A percentile compares a stretch with the other conserved stretches of the same genome.
Evolutionary conservation across 1,140 invertebrate genomes (phyloP).

Genomic region (Cyphomyrmex costatus): DNA sequence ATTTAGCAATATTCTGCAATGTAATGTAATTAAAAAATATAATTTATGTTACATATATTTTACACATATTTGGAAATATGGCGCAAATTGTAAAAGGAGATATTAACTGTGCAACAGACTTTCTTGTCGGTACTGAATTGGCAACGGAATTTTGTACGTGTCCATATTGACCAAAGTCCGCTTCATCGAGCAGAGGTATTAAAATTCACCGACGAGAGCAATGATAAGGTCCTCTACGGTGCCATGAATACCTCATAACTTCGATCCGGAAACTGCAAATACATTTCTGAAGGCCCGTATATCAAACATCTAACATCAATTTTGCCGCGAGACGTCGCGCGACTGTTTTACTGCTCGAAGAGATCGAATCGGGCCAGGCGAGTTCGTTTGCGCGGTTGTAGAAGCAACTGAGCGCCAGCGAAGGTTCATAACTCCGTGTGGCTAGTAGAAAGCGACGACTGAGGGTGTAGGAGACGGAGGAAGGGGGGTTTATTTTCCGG

Average conservation of each 20-base stretch:
- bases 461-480: constrained; percentile 22
- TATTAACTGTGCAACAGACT: constrained; percentile 28
- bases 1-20: not conserved
- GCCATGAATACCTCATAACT: constrained; percentile 57
- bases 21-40: not conserved
- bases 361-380: constrained; percentile 52
- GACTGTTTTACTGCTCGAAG: constrained; percentile 58
- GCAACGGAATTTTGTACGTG: constrained; percentile 33
- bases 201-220: constrained; percentile 53
- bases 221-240: constrained; percentile 47
- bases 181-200: constrained; percentile 56
- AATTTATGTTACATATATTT: not conserved
- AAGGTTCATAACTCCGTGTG: constrained; percentile 75
- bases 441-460: constrained; percentile 31
- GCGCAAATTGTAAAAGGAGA: not conserved
- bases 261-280: constrained; percentile 57
- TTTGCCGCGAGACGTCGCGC: constrained; percentile 25
- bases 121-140: not conserved
- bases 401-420: constrained; percentile 52
- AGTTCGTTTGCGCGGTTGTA: constrained; percentile 42
- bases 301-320: constrained; percentile 31
- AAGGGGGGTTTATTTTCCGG: constrained; percentile 79
- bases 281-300: constrained; percentile 24
- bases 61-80: not conserved
- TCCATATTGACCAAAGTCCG: constrained; percentile 45